Conservation (phyloP, 2,888 invertebrate genomes). For the Boloria selene region DNA sequence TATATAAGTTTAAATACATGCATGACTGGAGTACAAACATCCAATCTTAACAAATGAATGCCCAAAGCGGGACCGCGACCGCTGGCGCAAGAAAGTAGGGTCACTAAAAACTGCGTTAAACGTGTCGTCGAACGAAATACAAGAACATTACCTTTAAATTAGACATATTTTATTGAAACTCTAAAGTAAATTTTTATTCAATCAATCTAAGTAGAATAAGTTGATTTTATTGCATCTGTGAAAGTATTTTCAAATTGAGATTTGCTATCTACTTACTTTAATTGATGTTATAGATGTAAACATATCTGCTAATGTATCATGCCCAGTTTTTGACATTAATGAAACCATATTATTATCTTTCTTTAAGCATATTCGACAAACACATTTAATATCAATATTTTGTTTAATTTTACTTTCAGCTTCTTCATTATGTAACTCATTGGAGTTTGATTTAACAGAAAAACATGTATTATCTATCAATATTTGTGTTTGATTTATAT, state of each 20-base stretch:
- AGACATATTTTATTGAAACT: too few species aligned
- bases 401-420: slow-evolving; percentile 1
- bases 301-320: slow-evolving; percentile 58
- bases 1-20: too few species aligned
- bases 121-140: too few species aligned
- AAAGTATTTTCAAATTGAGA: too few species aligned
- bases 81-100: too few species aligned
- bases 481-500: slow-evolving; percentile 23
- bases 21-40: too few species aligned
- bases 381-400: slow-evolving; percentile 29
- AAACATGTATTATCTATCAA: background rate
- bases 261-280: slow-evolving; percentile 52
- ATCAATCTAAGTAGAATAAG: background rate
- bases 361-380: slow-evolving; percentile 76
- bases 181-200: too few species aligned
- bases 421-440: background rate
- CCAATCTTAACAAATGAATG: too few species aligned
- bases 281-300: slow-evolving; percentile 60
- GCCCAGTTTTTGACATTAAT: slow-evolving; percentile 54
- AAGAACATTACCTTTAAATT: background rate
- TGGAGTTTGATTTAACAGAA: background rate
- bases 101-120: too few species aligned
- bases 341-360: slow-evolving; percentile 59
- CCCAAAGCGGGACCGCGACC: too few species aligned
- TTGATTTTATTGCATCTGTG: too few species aligned